phyloP scores from a whole-genome alignment of 2,888 invertebrate genomes.

The Schizaphis graminum region DNA sequence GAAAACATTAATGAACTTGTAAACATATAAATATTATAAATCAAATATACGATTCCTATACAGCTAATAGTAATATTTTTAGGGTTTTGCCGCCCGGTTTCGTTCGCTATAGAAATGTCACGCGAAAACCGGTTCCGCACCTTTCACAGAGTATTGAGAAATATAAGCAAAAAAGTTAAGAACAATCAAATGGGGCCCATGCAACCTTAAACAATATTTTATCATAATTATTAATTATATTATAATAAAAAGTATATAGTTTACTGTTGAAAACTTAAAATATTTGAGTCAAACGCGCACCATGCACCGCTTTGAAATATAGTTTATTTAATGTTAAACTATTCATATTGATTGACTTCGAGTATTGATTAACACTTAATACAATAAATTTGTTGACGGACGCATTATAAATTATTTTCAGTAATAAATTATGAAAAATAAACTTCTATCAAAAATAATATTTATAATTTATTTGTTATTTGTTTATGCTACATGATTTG shows the following conservation, averaged over 20 bases:
- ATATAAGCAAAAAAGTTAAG: slow-evolving; percentile 39
- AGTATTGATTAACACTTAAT: neutral
- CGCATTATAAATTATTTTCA: neutral
- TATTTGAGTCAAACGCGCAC: neutral
- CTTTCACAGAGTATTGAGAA: slow-evolving; percentile 56
- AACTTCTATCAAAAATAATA: neutral
- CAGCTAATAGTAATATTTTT: neutral
- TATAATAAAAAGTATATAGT: neutral
- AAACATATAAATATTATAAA: slow-evolving; percentile 13
- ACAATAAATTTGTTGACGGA: neutral
- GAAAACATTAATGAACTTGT: slow-evolving; percentile 25
- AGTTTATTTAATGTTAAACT: neutral
- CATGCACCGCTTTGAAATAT: neutral
- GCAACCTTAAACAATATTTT: slow-evolving; percentile 43
- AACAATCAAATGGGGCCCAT: slow-evolving; percentile 32
- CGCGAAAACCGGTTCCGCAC: slow-evolving; percentile 63
- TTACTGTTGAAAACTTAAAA: neutral
- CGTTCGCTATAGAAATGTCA: slow-evolving; percentile 57
- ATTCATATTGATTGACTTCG: neutral
- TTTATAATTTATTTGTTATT: neutral
- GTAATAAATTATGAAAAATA: neutral
- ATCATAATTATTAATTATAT: slow-evolving; percentile 5
- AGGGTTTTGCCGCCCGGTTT: slow-evolving; percentile 41
- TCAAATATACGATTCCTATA: neutral
- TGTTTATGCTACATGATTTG: neutral